A percentile compares a stretch with the other conserved stretches of the same genome.
phyloP scores from a whole-genome alignment of 2,113 vertebrate genomes.

The Ptychochromis oligacanthus region DNA sequence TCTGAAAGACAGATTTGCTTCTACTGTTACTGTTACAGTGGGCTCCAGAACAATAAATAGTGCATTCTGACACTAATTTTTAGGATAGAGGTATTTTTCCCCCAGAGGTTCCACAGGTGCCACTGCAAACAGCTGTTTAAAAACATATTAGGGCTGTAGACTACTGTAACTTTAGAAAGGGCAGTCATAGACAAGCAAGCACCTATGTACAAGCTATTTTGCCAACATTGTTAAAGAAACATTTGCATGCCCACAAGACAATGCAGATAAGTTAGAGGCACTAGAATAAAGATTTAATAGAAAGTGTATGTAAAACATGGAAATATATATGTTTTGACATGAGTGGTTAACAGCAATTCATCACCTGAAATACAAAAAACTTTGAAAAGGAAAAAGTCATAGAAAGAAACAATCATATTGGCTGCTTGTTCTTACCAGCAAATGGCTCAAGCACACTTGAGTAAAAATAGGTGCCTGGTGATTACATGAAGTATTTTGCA shows the following conservation, averaged over 20 bases:
- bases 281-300: neutral
- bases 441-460: no score
- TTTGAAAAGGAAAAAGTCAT: neutral
- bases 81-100: no score
- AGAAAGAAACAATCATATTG: neutral
- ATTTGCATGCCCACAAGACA: neutral
- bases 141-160: neutral
- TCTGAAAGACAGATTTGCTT: neutral
- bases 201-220: neutral
- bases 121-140: neutral
- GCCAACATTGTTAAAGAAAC: neutral
- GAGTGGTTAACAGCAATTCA: neutral
- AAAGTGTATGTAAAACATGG: neutral
- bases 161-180: neutral
- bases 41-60: neutral
- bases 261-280: neutral
- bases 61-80: neutral
- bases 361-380: neutral
- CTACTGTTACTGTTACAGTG: neutral
- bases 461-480: no score
- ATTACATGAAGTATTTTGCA: no score
- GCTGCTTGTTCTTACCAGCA: no score
- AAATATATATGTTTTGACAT: neutral
- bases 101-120: neutral
- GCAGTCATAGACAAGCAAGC: neutral